These are phyloP conservation scores for Bubo scandiacus DNA, from an alignment of 2,113 vertebrate genomes.

Conservation along the genomic window DNA sequence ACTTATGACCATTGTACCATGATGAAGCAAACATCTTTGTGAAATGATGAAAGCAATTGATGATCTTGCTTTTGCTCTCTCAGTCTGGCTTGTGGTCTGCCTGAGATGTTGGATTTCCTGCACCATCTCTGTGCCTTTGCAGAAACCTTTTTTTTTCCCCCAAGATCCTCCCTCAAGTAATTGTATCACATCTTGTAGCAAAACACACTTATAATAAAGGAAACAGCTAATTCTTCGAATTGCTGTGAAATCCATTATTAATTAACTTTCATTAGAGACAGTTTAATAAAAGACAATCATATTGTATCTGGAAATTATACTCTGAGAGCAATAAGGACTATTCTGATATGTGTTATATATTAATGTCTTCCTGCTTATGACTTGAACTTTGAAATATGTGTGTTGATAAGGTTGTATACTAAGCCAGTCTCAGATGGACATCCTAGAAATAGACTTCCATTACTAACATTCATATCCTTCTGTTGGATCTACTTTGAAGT, in stretches of 20 bases:
- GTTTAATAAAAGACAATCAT: not conserved
- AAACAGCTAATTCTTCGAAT: not conserved
- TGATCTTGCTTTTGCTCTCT: not conserved
- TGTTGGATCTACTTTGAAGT: not conserved
- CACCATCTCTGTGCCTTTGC: not conserved
- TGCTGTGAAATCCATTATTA: not conserved
- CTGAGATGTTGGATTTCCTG: not conserved
- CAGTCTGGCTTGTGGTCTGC: not conserved
- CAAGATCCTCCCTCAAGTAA: not conserved
- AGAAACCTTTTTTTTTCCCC: not conserved
- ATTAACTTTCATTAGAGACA: not conserved
- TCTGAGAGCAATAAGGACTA: not conserved
- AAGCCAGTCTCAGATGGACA: not conserved
- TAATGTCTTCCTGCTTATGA: not conserved
- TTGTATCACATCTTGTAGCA: not conserved
- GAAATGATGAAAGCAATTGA: not conserved
- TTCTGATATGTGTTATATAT: not conserved
- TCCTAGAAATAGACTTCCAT: not conserved
- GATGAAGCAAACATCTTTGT: not conserved
- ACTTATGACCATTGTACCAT: not conserved
- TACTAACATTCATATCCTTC: not conserved
- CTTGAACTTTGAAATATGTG: not conserved
- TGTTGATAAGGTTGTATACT: not conserved
- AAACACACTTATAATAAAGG: not conserved
- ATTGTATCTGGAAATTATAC: not conserved